Evolutionary conservation across 2,888 invertebrate genomes (phyloP), one percentile per base, ranked within the genome.

Genomic region (Encarsia formosa): DNA sequence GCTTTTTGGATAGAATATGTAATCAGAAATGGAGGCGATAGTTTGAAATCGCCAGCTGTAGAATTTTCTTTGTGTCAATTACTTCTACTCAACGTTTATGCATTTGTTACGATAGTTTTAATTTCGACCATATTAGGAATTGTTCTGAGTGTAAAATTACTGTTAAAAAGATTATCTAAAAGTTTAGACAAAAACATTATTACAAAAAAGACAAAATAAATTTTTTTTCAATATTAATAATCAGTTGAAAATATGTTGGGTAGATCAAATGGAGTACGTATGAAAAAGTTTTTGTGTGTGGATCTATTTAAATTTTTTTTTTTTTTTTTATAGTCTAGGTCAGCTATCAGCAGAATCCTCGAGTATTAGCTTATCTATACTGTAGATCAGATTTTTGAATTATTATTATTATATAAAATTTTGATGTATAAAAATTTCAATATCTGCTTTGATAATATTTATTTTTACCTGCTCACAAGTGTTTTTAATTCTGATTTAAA

Each of bases 1-100:
- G 52, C 49, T 11, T 66, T 54, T 41, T 66, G 66, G 66, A 51
- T 64, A 35, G 66, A 67, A 45, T 67, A 65, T 41, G 58, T 67
- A 13, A 58, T 64, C 26, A 61, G 61, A 57, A 57, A 67, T 37
- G 66, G 65, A 2, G n/a, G n/a, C n/a, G 32, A 16, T 23, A 18
- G 34, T 35, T 42, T 49, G 19, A 13, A 16, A n/a, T 49, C 49
- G 3, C 49, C 49, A 23, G 49, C 49, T 13, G 20, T 39, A 6
- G 48, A 63, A 2, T 60, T 69, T 9, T 8, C 57, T 0, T 67
- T 66, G 65, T 68, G 65, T 54, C 63, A 67, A 52, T 23, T 59
- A 4, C 49, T 61, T 15, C 56, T 68, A 9, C 35, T 68, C n/a
- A 67, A 70, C 32, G 63, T 67, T 4, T 65, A 65, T 40, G 54